Conservation (phyloP, 1,140 invertebrate genomes). For the Lepidurus couesii region DNA sequence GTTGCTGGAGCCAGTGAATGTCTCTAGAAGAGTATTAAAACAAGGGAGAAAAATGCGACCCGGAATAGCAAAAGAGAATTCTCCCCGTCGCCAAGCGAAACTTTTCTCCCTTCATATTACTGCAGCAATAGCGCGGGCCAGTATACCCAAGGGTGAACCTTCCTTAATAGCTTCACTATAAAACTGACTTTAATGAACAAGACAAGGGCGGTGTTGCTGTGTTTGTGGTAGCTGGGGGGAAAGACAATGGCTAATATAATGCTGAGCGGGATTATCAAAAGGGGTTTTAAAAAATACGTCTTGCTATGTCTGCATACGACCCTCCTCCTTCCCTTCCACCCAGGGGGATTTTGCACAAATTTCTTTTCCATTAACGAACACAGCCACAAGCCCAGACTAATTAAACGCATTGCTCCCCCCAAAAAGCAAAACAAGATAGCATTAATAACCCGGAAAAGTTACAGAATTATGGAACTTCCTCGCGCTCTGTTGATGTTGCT, state of each 20-base stretch:
- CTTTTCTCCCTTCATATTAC: neutral
- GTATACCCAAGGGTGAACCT: slow-evolving; percentile 10
- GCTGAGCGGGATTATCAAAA: neutral
- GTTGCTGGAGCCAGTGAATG: neutral
- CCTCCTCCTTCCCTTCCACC: neutral
- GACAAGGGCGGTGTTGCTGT: slow-evolving; percentile 20
- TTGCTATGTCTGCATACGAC: slow-evolving; percentile 7
- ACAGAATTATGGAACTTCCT: no score
- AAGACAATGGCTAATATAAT: slow-evolving; percentile 22
- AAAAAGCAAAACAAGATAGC: neutral
- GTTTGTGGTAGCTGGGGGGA: slow-evolving; percentile 13
- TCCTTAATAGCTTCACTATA: slow-evolving; percentile 20
- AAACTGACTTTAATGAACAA: slow-evolving; percentile 20
- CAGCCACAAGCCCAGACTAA: neutral
- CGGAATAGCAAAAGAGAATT: neutral
- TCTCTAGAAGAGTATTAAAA: neutral
- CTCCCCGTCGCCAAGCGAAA: neutral
- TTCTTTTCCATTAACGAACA: neutral
- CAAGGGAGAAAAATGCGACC: slow-evolving; percentile 2
- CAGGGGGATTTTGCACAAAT: neutral
- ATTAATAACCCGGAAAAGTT: neutral
- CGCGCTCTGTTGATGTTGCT: no score
- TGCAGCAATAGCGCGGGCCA: slow-evolving; percentile 4
- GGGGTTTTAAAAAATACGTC: neutral
- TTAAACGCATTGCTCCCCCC: neutral